Conservation (phyloP, 2,113 vertebrate genomes). For the Chloroceryle aenea region DNA sequence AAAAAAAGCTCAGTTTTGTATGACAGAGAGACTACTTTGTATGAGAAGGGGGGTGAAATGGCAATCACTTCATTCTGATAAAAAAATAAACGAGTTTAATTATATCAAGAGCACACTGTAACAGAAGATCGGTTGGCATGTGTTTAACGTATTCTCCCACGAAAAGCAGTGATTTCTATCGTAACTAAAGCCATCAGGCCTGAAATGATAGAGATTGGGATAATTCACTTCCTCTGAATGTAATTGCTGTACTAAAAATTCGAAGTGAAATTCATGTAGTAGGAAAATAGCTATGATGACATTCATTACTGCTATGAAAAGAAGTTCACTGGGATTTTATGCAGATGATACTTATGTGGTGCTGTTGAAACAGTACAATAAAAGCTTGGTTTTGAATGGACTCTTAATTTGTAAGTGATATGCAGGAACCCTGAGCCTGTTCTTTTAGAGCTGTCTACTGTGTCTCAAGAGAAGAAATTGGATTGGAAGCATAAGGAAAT, state of each 20-base stretch:
- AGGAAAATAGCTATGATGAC: constrained; percentile 10
- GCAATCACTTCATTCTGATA: constrained; percentile 18
- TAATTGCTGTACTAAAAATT: constrained; percentile 47
- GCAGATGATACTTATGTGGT: neutral
- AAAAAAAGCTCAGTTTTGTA: neutral
- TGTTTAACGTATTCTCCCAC: constrained; percentile 31
- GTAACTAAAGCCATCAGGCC: neutral
- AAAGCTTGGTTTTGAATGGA: neutral
- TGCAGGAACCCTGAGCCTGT: neutral
- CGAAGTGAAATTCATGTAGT: neutral
- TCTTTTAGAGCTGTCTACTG: neutral
- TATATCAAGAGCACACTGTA: neutral
- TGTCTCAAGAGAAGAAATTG: constrained; percentile 5
- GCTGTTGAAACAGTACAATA: neutral
- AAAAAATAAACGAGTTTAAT: constrained; percentile 22
- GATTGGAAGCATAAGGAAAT: constrained; percentile 6
- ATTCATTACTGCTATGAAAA: neutral
- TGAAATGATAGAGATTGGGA: constrained; percentile 14
- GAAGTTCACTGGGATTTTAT: neutral
- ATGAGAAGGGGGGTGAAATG: neutral
- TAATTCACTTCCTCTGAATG: constrained; percentile 42
- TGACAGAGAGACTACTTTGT: neutral
- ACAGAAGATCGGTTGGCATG: neutral
- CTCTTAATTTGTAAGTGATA: neutral
- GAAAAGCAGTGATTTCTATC: neutral